Percentiles rank a stretch among this genome's conserved stretches.
These are phyloP conservation scores for Chauna torquata DNA, from an alignment of 2,113 vertebrate genomes.

Conservation along the genomic window DNA sequence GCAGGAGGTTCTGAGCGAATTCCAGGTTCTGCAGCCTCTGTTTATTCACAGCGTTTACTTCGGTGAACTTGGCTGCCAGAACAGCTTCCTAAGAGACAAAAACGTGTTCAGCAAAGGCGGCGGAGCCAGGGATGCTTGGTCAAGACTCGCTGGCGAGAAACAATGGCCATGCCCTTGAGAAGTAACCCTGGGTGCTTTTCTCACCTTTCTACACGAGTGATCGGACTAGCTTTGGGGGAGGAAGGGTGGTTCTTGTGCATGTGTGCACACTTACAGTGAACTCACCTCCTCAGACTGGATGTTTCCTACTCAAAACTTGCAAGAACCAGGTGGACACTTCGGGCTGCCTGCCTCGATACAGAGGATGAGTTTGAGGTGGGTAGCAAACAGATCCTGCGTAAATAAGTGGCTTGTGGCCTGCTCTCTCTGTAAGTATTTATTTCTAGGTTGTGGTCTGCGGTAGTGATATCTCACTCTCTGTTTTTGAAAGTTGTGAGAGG, in stretches of 20 bases:
- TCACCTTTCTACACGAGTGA: fast-evolving
- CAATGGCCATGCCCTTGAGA: background rate
- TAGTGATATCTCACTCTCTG: background rate
- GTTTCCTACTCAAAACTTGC: background rate
- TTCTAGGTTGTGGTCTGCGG: fast-evolving
- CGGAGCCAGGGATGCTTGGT: background rate
- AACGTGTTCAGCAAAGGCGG: background rate
- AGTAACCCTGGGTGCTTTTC: background rate
- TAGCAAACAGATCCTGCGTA: background rate
- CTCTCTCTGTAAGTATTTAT: background rate
- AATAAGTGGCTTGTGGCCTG: background rate
- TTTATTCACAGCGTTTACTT: slow-evolving; percentile 89
- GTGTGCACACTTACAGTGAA: background rate
- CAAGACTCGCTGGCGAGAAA: background rate
- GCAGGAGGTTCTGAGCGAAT: slow-evolving; percentile 88
- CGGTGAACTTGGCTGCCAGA: slow-evolving; percentile 89
- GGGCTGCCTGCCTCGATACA: background rate
- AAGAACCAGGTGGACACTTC: background rate
- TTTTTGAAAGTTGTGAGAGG: background rate
- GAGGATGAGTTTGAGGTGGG: background rate
- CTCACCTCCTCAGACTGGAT: background rate
- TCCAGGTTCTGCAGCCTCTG: slow-evolving; percentile 91
- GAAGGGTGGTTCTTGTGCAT: background rate
- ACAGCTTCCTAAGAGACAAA: slow-evolving; percentile 83
- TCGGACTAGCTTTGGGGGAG: background rate